Evolutionary conservation across 2,113 vertebrate species (phyloP).

Genomic region (Nematolebias whitei): DNA sequence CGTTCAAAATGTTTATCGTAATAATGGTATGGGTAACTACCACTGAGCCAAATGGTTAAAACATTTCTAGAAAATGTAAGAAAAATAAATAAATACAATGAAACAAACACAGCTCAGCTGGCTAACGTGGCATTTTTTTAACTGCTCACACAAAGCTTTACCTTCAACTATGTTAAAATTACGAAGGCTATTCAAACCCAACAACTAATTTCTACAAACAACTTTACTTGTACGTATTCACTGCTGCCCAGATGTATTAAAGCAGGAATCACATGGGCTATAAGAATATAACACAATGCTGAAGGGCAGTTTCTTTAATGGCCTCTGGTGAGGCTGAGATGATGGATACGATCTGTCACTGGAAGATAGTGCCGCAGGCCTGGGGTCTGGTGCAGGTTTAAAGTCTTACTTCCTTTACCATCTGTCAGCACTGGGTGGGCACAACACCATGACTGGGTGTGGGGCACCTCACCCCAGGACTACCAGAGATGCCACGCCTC

Average conservation of each 20-base stretch:
- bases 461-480: constrained; percentile 32
- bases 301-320: constrained; percentile 74
- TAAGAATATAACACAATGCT: constrained; percentile 30
- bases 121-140: constrained; percentile 2
- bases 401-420: constrained; percentile 60
- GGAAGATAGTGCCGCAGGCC: constrained; percentile 50
- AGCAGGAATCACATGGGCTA: constrained; percentile 36
- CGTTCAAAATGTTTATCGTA: constrained; percentile 23
- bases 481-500: constrained; percentile 28
- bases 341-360: constrained; percentile 75
- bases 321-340: constrained; percentile 68
- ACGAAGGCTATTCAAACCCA: constrained; percentile 12
- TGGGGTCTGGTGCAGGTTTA: constrained; percentile 59
- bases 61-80: neutral
- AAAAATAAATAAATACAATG: neutral
- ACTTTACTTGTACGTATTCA: constrained; percentile 30
- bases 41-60: neutral
- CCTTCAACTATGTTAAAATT: constrained; percentile 5
- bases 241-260: constrained; percentile 51
- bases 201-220: neutral
- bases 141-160: constrained; percentile 15
- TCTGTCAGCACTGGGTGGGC: constrained; percentile 71
- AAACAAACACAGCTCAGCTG: constrained; percentile 7
- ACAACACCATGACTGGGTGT: constrained; percentile 47
- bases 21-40: constrained; percentile 7